A percentile compares a stretch with the other conserved stretches of the same genome.
Conservation (phyloP, 2,888 invertebrate species). For the Elmis aenea region DNA sequence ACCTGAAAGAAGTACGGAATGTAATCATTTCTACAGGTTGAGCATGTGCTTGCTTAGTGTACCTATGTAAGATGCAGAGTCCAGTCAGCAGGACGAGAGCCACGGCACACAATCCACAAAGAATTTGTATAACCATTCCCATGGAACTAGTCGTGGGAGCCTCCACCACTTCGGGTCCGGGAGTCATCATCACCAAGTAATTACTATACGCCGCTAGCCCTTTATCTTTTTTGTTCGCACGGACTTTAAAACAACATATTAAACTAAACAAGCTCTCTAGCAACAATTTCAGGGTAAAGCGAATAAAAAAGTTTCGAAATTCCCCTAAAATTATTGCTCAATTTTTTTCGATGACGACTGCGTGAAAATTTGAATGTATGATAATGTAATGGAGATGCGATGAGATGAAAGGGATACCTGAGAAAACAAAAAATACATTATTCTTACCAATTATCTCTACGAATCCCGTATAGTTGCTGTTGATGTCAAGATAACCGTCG, state of each 20-base stretch:
- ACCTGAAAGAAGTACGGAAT: conserved; percentile 62
- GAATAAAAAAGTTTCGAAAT: no score
- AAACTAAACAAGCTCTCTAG: no score
- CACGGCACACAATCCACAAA: conserved; percentile 59
- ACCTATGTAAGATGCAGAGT: conserved; percentile 61
- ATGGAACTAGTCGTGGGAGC: conserved; percentile 47
- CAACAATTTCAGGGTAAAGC: no score
- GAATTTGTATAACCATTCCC: conserved; percentile 64
- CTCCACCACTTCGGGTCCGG: conserved; percentile 55
- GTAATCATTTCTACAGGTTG: conserved; percentile 66
- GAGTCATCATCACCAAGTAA: conserved; percentile 68
- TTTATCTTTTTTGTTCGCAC: no score
- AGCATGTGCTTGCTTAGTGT: conserved; percentile 58
- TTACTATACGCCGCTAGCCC: conserved; percentile 66
- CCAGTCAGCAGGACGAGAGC: conserved; percentile 57
- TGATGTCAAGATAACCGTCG: conserved; percentile 71
- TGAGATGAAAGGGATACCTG: no score
- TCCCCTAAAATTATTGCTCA: no score
- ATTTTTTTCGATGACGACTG: no score
- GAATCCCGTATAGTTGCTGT: conserved; percentile 80
- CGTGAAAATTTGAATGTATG: no score
- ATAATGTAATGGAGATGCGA: no score
- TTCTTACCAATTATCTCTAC: conserved; percentile 74
- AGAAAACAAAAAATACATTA: conserved; percentile 9
- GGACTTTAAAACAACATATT: conserved; percentile 46